phyloP scores from a whole-genome alignment of 2,888 invertebrate genomes.

The Oscheius onirici region DNA sequence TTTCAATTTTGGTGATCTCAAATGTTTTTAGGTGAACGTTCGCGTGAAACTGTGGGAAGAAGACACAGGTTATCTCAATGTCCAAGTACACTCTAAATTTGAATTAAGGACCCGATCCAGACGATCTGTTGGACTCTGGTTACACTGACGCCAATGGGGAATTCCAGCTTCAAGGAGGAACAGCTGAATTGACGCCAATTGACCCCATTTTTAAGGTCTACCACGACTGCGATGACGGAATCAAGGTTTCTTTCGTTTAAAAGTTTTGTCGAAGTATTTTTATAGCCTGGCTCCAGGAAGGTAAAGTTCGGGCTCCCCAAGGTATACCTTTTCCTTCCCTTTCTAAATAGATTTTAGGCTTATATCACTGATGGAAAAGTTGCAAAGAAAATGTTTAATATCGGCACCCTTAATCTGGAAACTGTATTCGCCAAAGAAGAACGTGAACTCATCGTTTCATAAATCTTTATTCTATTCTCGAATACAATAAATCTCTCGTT shows the following conservation, averaged over 20 bases:
- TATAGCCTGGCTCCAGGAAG: conserved; percentile 50
- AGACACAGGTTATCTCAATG: conserved; percentile 7
- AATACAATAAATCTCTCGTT: conserved; percentile 16
- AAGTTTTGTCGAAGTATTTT: neutral
- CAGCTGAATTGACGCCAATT: conserved; percentile 57
- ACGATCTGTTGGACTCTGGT: conserved; percentile 60
- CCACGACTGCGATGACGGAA: conserved; percentile 59
- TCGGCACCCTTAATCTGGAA: conserved; percentile 50
- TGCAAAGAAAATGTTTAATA: conserved; percentile 54
- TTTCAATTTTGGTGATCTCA: too few species aligned
- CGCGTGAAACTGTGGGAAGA: conserved; percentile 61
- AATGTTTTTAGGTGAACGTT: too few species aligned
- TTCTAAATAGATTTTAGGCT: too few species aligned
- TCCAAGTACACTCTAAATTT: neutral
- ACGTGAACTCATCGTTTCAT: conserved; percentile 43
- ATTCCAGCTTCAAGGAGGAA: conserved; percentile 47
- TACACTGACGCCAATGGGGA: conserved; percentile 57
- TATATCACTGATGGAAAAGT: conserved; percentile 56
- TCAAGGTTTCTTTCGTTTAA: conserved; percentile 30
- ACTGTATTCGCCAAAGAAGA: conserved; percentile 49
- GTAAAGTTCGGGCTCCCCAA: conserved; percentile 53
- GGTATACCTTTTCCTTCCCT: conserved; percentile 45
- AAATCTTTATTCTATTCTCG: neutral
- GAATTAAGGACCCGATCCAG: conserved; percentile 31
- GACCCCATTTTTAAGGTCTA: conserved; percentile 61